Base-by-base conservation (phyloP, 2,888 invertebrate genomes). In the Craniophora ligustri region DNA sequence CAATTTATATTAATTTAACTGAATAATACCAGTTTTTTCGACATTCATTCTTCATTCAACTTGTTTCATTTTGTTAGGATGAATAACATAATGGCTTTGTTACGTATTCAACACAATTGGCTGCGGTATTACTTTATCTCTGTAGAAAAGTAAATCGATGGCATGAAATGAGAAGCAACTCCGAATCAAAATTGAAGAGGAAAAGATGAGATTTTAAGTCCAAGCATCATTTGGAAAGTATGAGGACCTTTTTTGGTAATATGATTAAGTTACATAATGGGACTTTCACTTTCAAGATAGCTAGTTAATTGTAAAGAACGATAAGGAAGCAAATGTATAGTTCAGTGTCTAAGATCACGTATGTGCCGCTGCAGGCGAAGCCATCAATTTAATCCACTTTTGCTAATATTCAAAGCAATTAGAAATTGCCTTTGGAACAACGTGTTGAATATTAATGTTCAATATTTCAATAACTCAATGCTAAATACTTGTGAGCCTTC, bases 391-490 rank as follows among this genome's bases (percentile, higher is more conserved):
- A 15, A 57, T 70, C 58, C 40, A 70, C 40, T 70, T 64, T 64
- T 57, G 66, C 34, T 41, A 19, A 69, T 69, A 57, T 48, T 56
- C 31, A 57, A 32, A 65, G 70, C 70, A 70, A 70, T 64, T 64
- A 64, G 48, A 70, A 64, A 64, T 70, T 70, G 71, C 44, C 48
- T 47, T 34, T 48, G 48, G 30, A 48, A 65, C 15, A 65, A 41
- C 35, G 41, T 65, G 63, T 63, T 69, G 62, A 63, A 63, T 63
- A 63, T 54, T 63, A 62, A 68, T 68, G 64, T 63, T 63, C 32
- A 45, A 63, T 68, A 70, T 70, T 65, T 64, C 71, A 65, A 65
- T 70, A 48, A 70, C 28, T 65, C 44, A 70, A 48, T 38, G 66
- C 44, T 64, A 65, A 64, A 64, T 48, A 64, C 35, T 68, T 16